A percentile compares a stretch with the other conserved stretches of the same genome.
Conservation (phyloP, 1,140 invertebrate genomes). For the Aphaenogaster ashmeadi region DNA sequence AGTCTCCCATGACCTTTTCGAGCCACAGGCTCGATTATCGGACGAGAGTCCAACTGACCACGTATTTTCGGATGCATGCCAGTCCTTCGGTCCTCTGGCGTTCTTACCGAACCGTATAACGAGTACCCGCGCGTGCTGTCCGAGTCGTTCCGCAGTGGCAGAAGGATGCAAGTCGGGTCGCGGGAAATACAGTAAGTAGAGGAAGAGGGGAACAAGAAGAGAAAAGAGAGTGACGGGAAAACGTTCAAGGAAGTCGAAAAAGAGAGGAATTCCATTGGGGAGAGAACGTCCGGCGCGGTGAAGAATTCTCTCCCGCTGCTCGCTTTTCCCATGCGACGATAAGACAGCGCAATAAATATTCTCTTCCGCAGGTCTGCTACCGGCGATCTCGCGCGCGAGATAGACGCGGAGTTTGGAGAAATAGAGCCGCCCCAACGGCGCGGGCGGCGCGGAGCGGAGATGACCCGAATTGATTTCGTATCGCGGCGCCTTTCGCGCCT, state of each 20-base stretch:
- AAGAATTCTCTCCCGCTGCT: slow-evolving; percentile 64
- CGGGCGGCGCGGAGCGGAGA: slow-evolving; percentile 48
- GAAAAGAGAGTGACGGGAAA: background rate
- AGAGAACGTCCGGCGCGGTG: slow-evolving; percentile 32
- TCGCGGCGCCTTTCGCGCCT: slow-evolving; percentile 46
- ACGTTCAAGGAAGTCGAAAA: slow-evolving; percentile 37
- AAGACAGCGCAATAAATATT: slow-evolving; percentile 72
- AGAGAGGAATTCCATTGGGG: slow-evolving; percentile 35
- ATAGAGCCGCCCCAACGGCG: slow-evolving; percentile 56
- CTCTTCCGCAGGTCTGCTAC: slow-evolving; percentile 44
- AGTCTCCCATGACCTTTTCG: background rate
- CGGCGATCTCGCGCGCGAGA: slow-evolving; percentile 63
- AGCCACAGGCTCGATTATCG: background rate
- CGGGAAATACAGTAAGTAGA: slow-evolving; percentile 5
- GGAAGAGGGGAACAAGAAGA: background rate
- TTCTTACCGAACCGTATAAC: slow-evolving; percentile 20
- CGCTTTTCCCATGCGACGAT: slow-evolving; percentile 66
- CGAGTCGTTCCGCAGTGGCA: slow-evolving; percentile 12
- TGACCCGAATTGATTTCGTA: slow-evolving; percentile 71
- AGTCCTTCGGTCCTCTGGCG: background rate
- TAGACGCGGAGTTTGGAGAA: slow-evolving; percentile 53
- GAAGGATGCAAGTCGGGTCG: background rate
- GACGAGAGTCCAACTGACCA: slow-evolving; percentile 10
- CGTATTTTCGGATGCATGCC: background rate
- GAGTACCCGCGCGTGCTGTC: slow-evolving; percentile 4